phyloP scores from a whole-genome alignment of 2,113 vertebrate genomes.

The Aptenodytes patagonicus region DNA sequence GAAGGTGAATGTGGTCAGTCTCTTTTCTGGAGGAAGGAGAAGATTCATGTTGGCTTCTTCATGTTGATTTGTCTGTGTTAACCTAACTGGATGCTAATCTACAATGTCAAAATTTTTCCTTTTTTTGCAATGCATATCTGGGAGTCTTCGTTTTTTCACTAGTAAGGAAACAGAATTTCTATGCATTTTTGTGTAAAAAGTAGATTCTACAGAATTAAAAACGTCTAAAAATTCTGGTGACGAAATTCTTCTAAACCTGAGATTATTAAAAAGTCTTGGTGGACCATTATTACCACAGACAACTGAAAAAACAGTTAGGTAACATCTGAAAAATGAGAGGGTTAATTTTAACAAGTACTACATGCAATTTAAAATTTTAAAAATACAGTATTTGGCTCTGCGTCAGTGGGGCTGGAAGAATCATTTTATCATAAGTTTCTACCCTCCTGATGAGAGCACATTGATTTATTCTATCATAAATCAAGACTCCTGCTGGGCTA shows the following conservation, averaged over 20 bases:
- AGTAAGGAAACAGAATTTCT: not conserved
- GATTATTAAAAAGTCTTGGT: not conserved
- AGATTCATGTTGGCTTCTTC: not conserved
- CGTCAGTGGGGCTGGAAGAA: not conserved
- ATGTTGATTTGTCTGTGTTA: not conserved
- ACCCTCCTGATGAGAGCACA: not conserved
- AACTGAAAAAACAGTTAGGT: slow-evolving; percentile 4
- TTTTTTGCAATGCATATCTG: not conserved
- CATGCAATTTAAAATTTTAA: slow-evolving; percentile 22
- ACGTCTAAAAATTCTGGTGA: not conserved
- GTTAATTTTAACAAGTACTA: slow-evolving; percentile 11
- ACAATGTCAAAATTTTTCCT: not conserved
- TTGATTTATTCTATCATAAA: slow-evolving; percentile 59
- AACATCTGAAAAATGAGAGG: not conserved
- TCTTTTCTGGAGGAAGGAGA: not conserved
- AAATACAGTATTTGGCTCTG: slow-evolving; percentile 28
- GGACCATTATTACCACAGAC: not conserved
- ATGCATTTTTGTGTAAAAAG: not conserved
- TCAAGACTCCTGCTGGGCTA: slow-evolving; percentile 16
- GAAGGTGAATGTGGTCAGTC: not conserved
- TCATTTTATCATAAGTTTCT: slow-evolving; percentile 40
- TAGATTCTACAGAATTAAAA: not conserved
- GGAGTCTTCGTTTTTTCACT: not conserved
- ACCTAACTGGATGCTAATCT: not conserved
- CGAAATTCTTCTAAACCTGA: not conserved